A percentile compares a stretch with the other conserved stretches of the same genome.
phyloP scores from a whole-genome alignment of 2,888 invertebrate species.

The Sisyra terminalis region DNA sequence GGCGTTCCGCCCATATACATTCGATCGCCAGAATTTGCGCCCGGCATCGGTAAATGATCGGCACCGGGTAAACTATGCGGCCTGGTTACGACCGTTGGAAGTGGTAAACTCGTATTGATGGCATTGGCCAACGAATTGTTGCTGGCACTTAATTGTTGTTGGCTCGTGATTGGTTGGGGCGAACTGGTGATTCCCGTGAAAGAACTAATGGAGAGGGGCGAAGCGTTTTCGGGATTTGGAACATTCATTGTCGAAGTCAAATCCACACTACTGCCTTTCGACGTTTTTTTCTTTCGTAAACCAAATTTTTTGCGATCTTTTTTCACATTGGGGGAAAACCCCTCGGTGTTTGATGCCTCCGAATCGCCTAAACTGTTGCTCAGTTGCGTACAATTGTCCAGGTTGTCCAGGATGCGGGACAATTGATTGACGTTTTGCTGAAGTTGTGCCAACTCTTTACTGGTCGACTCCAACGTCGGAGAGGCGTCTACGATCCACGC shows the following conservation, averaged over 20 bases:
- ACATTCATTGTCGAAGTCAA: slow-evolving; percentile 24
- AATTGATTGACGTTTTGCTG: slow-evolving; percentile 54
- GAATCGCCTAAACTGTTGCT: neutral
- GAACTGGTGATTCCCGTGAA: slow-evolving; percentile 21
- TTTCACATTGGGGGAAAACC: slow-evolving; percentile 45
- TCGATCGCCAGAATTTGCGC: slow-evolving; percentile 15
- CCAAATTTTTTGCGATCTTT: slow-evolving; percentile 54
- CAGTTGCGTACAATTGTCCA: slow-evolving; percentile 19
- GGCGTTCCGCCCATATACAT: slow-evolving; percentile 14
- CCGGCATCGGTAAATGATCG: slow-evolving; percentile 23
- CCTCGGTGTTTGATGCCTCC: slow-evolving; percentile 22
- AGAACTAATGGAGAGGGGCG: slow-evolving; percentile 27
- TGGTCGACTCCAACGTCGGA: slow-evolving; percentile 41
- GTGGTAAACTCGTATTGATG: slow-evolving; percentile 15
- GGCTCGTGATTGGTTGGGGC: slow-evolving; percentile 13
- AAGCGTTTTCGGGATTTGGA: slow-evolving; percentile 25
- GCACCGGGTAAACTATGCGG: slow-evolving; percentile 39
- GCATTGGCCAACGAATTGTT: slow-evolving; percentile 19
- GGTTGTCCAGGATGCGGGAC: slow-evolving; percentile 39
- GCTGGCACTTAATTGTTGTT: slow-evolving; percentile 15
- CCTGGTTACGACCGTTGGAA: slow-evolving; percentile 27
- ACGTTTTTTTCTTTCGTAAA: slow-evolving; percentile 47
- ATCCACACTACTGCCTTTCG: slow-evolving; percentile 45
- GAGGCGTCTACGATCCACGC: slow-evolving; percentile 54
- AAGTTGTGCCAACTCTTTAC: slow-evolving; percentile 45